A percentile compares a stretch with the other conserved stretches of the same genome.
These are phyloP conservation scores for Brachionus sp. DNA, from an alignment of 1,140 invertebrate species.

Conservation along the genomic window DNA sequence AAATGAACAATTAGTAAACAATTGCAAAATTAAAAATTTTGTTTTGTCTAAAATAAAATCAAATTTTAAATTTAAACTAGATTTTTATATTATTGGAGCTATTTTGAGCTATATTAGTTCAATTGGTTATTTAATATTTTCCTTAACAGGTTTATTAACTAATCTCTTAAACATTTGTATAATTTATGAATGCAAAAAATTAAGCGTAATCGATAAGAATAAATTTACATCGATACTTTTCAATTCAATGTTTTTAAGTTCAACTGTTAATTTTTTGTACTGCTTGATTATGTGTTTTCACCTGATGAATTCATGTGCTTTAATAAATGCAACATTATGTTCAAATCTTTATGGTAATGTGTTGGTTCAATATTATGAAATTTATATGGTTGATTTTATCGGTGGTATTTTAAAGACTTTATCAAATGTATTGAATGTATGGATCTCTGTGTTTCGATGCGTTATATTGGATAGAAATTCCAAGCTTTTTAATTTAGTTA, in stretches of 20 bases:
- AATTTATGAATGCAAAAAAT: background rate
- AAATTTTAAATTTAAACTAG: background rate
- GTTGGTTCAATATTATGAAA: background rate
- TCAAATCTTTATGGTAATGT: background rate
- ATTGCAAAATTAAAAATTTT: no score
- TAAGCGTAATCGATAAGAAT: background rate
- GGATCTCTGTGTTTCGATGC: background rate
- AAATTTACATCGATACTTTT: background rate
- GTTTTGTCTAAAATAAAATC: background rate
- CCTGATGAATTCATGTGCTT: background rate
- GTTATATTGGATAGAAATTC: background rate
- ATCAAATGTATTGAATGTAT: background rate
- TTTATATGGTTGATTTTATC: background rate
- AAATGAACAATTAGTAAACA: no score
- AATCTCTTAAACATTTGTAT: background rate
- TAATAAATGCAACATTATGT: conserved; percentile 20
- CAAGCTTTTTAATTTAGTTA: background rate
- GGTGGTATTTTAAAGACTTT: background rate
- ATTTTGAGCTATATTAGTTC: background rate
- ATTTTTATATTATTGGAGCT: background rate
- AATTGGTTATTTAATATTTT: background rate
- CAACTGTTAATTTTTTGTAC: background rate
- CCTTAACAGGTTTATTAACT: background rate
- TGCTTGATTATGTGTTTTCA: background rate
- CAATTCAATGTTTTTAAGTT: background rate